Conservation (phyloP, 2,797 vertebrate genomes). For the Microchirus variegatus region DNA sequence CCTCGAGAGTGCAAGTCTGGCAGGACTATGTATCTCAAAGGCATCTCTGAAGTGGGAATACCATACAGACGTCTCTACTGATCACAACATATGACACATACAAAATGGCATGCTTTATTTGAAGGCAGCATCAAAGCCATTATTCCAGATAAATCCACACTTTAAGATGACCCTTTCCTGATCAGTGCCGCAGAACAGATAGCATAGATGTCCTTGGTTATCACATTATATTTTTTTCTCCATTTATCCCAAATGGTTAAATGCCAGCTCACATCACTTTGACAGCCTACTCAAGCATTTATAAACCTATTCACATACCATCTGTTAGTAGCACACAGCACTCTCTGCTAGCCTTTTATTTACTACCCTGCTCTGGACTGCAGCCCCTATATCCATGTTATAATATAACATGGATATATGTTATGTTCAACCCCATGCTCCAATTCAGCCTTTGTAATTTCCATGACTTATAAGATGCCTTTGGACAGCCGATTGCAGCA, state of each 20-base stretch:
- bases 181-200: slow-evolving; percentile 53
- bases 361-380: slow-evolving; percentile 13
- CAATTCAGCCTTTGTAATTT: slow-evolving; percentile 68
- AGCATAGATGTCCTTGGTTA: slow-evolving; percentile 61
- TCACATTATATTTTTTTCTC: slow-evolving; percentile 56
- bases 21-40: slow-evolving; percentile 58
- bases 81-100: slow-evolving; percentile 59
- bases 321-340: slow-evolving; percentile 38
- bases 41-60: slow-evolving; percentile 48
- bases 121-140: slow-evolving; percentile 34
- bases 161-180: slow-evolving; percentile 32
- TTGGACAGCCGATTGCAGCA: slow-evolving; percentile 51
- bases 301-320: slow-evolving; percentile 57
- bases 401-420: too few species aligned
- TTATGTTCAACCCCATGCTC: slow-evolving; percentile 53
- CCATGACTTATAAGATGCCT: slow-evolving; percentile 58
- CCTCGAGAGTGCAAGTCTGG: slow-evolving; percentile 35
- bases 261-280: slow-evolving; percentile 63
- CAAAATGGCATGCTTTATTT: slow-evolving; percentile 64
- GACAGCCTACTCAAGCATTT: slow-evolving; percentile 67
- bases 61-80: slow-evolving; percentile 35
- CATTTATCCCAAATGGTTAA: slow-evolving; percentile 65
- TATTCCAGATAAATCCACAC: slow-evolving; percentile 52
- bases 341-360: slow-evolving; percentile 39
- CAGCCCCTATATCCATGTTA: slow-evolving; percentile 23